Evolutionary conservation across 2,888 invertebrate genomes (phyloP).

Genomic region (Drosophila siamana): DNA sequence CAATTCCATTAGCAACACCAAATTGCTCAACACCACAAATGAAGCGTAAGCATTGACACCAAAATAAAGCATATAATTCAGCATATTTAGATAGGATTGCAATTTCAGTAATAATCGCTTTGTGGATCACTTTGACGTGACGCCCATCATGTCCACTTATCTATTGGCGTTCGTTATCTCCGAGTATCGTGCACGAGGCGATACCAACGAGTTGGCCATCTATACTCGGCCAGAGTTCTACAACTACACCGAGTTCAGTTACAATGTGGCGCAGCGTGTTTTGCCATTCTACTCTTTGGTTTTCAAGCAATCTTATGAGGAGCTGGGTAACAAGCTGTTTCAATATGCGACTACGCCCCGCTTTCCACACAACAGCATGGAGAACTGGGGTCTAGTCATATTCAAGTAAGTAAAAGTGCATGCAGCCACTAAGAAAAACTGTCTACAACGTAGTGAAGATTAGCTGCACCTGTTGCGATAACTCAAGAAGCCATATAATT

Average conservation of each 20-base stretch:
- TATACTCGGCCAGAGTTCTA: slow-evolving; percentile 89
- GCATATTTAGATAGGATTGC: not conserved
- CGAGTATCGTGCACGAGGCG: slow-evolving; percentile 83
- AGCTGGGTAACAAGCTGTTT: slow-evolving; percentile 88
- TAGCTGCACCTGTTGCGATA: not conserved
- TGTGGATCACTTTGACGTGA: slow-evolving; percentile 79
- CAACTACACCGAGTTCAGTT: slow-evolving; percentile 89
- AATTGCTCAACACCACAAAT: slow-evolving; percentile 33
- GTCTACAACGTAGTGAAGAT: not conserved
- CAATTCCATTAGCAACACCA: slow-evolving; percentile 81
- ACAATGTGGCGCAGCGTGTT: slow-evolving; percentile 63
- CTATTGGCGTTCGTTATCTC: slow-evolving; percentile 92
- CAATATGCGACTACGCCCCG: slow-evolving; percentile 93
- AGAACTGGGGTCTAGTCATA: slow-evolving; percentile 95
- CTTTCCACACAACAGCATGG: slow-evolving; percentile 93
- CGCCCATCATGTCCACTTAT: slow-evolving; percentile 91
- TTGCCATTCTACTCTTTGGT: slow-evolving; percentile 86
- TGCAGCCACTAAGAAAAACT: not conserved
- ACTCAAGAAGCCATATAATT: not conserved
- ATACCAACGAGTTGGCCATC: slow-evolving; percentile 84
- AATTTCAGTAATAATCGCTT: slow-evolving; percentile 57
- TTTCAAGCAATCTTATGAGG: slow-evolving; percentile 89
- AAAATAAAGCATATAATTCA: not conserved
- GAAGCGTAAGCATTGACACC: slow-evolving; percentile 56
- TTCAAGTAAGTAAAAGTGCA: slow-evolving; percentile 88